A percentile compares a stretch with the other conserved stretches of the same genome.
Evolutionary conservation across 2,113 vertebrate species (phyloP).

Genomic region (Anolis sagrei): DNA sequence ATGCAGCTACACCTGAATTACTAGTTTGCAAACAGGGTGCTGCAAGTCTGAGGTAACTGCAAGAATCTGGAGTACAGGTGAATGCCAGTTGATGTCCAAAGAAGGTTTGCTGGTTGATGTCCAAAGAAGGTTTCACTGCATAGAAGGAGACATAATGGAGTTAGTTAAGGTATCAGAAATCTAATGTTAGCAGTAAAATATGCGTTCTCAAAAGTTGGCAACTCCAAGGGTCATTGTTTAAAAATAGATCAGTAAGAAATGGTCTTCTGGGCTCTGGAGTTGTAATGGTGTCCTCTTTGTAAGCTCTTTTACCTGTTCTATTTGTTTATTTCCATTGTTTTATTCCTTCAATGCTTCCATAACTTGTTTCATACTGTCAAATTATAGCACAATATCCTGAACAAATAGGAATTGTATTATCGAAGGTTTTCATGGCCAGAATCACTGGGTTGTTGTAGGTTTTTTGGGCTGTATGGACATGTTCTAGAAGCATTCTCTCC

Average conservation of each 20-base stretch:
- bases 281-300: neutral
- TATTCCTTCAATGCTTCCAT: neutral
- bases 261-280: neutral
- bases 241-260: neutral
- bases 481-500: no score
- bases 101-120: constrained; percentile 36
- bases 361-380: neutral
- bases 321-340: neutral
- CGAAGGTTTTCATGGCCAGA: no score
- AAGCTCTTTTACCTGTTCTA: neutral
- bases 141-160: constrained; percentile 33
- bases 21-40: constrained; percentile 62
- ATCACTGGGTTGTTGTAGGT: no score
- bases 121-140: neutral
- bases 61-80: constrained; percentile 61
- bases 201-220: neutral
- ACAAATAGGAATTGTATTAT: no score
- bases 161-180: neutral
- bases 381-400: neutral
- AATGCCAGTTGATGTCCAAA: constrained; percentile 54
- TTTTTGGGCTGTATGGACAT: no score
- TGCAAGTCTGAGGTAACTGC: constrained; percentile 34
- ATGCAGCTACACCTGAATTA: constrained; percentile 70
- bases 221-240: neutral
- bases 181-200: constrained; percentile 12